phyloP scores from a whole-genome alignment of 2,797 vertebrate genomes.

The Threskiornis aethiopicus region DNA sequence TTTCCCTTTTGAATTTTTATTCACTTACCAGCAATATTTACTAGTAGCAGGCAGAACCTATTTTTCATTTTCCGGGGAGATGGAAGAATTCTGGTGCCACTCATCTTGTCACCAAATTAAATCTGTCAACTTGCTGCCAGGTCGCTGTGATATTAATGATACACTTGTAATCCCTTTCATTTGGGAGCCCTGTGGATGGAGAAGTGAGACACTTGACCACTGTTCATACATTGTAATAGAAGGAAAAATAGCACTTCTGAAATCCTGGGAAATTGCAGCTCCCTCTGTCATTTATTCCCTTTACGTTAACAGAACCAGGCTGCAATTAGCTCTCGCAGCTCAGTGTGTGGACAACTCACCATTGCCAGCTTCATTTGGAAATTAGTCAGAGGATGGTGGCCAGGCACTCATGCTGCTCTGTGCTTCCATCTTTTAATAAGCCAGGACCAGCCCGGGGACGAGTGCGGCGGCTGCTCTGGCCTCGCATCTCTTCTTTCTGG shows the following conservation, averaged over 20 bases:
- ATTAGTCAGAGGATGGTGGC: not conserved
- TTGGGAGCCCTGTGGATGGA: not conserved
- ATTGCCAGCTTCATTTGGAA: not conserved
- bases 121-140: conserved; percentile 32
- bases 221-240: conserved; percentile 11
- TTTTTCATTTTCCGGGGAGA: conserved; percentile 54
- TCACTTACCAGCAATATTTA: conserved; percentile 69
- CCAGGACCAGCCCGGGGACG: rapidly evolving
- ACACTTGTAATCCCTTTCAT: conserved; percentile 31
- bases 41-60: conserved; percentile 40
- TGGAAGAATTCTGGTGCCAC: conserved; percentile 42
- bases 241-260: not conserved
- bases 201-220: conserved; percentile 21
- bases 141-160: conserved; percentile 37
- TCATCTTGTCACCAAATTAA: conserved; percentile 60
- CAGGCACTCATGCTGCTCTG: rapidly evolving
- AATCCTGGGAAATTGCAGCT: not conserved
- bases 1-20: conserved; percentile 70
- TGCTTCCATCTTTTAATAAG: rapidly evolving
- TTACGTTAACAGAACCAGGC: not conserved
- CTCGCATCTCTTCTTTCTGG: rapidly evolving
- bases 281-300: not conserved
- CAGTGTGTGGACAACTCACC: rapidly evolving
- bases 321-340: not conserved
- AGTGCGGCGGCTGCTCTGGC: rapidly evolving